These are phyloP conservation scores for Botrylloides violaceus DNA, from an alignment of 23 tunicate genomes.

Conservation along the genomic window DNA sequence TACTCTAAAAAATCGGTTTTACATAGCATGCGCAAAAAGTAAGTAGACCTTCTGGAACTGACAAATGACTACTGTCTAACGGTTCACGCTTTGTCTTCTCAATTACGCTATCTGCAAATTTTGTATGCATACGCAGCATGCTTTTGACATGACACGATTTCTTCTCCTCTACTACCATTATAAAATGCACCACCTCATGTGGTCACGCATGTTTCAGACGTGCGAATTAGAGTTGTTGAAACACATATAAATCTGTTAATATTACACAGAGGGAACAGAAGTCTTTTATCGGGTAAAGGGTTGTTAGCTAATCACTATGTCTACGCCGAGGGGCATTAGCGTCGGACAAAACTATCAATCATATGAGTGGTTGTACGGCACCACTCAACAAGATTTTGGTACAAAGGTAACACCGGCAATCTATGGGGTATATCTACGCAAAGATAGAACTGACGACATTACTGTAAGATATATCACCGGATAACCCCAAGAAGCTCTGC, in stretches of 20 bases:
- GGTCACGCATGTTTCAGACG: too few relatives aligned
- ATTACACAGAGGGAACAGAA: not conserved
- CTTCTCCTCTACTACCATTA: too few relatives aligned
- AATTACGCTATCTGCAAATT: too few relatives aligned
- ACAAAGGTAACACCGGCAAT: not conserved
- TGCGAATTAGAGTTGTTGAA: too few relatives aligned
- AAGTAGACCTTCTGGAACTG: too few relatives aligned
- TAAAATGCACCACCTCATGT: too few relatives aligned
- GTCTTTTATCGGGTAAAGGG: slow-evolving; percentile 3
- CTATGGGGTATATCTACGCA: not conserved
- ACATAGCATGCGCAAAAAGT: too few relatives aligned
- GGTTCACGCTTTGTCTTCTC: too few relatives aligned
- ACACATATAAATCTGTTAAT: not conserved
- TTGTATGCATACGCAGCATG: too few relatives aligned
- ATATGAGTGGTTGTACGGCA: not conserved
- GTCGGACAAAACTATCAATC: not conserved
- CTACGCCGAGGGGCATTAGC: not conserved
- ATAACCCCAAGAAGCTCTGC: not conserved
- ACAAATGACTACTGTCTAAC: too few relatives aligned
- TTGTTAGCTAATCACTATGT: not conserved
- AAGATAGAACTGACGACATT: not conserved
- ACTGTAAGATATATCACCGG: not conserved
- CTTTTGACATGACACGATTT: too few relatives aligned
- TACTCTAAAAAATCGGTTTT: too few relatives aligned
- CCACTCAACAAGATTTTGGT: not conserved